Conservation (phyloP, 2,888 invertebrate genomes). For the Athalia cordata region DNA sequence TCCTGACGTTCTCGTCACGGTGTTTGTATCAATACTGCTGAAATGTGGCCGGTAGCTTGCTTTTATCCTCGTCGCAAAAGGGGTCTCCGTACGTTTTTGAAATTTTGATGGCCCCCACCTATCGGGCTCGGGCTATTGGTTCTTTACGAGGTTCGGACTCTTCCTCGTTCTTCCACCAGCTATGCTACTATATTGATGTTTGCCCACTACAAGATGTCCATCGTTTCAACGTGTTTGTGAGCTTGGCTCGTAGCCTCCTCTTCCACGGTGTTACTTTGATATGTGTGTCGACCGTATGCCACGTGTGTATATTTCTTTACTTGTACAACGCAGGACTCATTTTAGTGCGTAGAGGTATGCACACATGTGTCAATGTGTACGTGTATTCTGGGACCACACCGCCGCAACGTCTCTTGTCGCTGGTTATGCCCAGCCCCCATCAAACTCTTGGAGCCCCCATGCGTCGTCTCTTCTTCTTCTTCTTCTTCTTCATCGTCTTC, state of each 20-base stretch:
- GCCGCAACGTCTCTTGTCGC: slow-evolving; percentile 42
- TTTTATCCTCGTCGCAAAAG: slow-evolving; percentile 74
- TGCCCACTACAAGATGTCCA: slow-evolving; percentile 8
- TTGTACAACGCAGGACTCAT: slow-evolving; percentile 21
- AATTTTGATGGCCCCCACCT: slow-evolving; percentile 74
- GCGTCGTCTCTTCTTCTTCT: background rate
- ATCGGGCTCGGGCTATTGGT: slow-evolving; percentile 55
- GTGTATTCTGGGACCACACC: slow-evolving; percentile 11
- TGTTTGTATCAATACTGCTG: slow-evolving; percentile 73
- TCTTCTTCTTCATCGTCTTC: background rate
- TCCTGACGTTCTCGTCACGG: slow-evolving; percentile 52
- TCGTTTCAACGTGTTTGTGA: slow-evolving; percentile 7
- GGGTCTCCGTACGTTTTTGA: slow-evolving; percentile 74
- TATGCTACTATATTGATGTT: slow-evolving; percentile 34
- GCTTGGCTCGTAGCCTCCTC: background rate
- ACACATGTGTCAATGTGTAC: no score
- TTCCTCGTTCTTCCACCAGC: slow-evolving; percentile 12
- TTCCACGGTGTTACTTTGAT: no score
- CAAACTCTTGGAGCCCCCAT: slow-evolving; percentile 10
- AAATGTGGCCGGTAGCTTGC: slow-evolving; percentile 73
- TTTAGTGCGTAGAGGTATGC: slow-evolving; percentile 10
- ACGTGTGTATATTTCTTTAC: slow-evolving; percentile 34
- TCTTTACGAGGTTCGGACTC: slow-evolving; percentile 56
- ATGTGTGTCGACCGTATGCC: slow-evolving; percentile 8
- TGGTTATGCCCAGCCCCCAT: background rate